A percentile compares a stretch with the other conserved stretches of the same genome.
Conservation (phyloP, 1,140 invertebrate species). For the Branchinecta lynchi region DNA sequence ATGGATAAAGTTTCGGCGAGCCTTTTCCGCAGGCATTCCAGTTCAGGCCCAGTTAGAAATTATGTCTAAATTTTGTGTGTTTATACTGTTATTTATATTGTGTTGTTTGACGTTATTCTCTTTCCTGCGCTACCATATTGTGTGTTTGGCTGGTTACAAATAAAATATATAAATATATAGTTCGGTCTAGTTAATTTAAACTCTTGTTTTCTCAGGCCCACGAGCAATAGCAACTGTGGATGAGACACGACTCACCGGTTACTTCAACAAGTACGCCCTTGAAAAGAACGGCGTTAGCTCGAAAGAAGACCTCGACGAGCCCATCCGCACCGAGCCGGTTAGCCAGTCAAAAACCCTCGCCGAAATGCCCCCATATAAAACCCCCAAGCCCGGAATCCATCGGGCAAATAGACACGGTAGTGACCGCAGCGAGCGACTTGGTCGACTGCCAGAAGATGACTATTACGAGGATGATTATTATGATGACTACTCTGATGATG, state of each 20-base stretch:
- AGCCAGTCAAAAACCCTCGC: neutral
- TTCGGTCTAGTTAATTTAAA: constrained; percentile 14
- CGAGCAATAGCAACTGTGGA: constrained; percentile 3
- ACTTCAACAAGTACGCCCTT: constrained; percentile 52
- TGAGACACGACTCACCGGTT: constrained; percentile 34
- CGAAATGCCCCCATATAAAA: neutral
- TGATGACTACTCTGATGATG: constrained; percentile 27
- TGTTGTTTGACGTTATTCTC: too few species aligned
- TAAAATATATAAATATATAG: too few species aligned
- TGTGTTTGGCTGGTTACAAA: too few species aligned
- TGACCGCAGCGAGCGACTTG: constrained; percentile 16
- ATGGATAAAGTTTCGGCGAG: too few species aligned
- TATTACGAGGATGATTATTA: constrained; percentile 36
- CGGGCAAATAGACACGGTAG: neutral
- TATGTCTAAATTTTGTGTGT: too few species aligned
- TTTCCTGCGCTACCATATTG: too few species aligned
- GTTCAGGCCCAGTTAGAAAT: too few species aligned
- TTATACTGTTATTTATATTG: too few species aligned
- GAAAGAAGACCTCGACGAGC: neutral
- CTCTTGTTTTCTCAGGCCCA: constrained; percentile 12
- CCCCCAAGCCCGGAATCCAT: neutral
- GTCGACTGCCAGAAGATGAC: constrained; percentile 19
- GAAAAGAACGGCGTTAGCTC: constrained; percentile 15
- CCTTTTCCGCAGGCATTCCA: too few species aligned
- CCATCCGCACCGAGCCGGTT: neutral